phyloP scores from a whole-genome alignment of 2,888 invertebrate species.

The Helicoverpa assulta region DNA sequence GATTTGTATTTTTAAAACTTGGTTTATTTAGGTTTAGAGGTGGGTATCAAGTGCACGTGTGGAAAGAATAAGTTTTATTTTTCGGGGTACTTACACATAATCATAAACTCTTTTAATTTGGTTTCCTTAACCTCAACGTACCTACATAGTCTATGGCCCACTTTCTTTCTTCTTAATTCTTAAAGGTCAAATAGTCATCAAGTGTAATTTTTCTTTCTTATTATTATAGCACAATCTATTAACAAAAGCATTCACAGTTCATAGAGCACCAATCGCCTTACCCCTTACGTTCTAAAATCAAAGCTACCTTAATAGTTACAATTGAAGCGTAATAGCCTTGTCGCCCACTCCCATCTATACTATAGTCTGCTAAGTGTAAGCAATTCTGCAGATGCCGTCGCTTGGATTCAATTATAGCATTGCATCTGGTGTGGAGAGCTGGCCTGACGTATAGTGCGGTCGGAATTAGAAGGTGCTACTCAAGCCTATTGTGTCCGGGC shows the following conservation, averaged over 20 bases:
- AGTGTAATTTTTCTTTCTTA: too few relatives aligned
- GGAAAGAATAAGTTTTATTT: too few relatives aligned
- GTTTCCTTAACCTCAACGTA: too few relatives aligned
- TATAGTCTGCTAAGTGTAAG: slow-evolving; percentile 52
- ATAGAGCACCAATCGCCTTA: neutral
- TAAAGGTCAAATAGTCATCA: too few relatives aligned
- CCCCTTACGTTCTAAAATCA: slow-evolving; percentile 11
- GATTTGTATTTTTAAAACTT: too few relatives aligned
- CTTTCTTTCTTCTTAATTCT: too few relatives aligned
- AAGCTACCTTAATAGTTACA: slow-evolving; percentile 23
- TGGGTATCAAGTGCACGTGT: too few relatives aligned
- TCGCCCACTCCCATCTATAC: slow-evolving; percentile 12
- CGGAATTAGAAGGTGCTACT: slow-evolving; percentile 21
- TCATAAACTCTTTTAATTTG: too few relatives aligned
- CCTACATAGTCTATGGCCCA: too few relatives aligned
- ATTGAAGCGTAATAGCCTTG: slow-evolving; percentile 38
- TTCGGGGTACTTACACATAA: too few relatives aligned
- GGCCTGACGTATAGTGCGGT: slow-evolving; percentile 13
- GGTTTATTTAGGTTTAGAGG: too few relatives aligned
- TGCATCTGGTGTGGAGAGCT: slow-evolving; percentile 26
- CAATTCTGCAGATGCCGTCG: slow-evolving; percentile 54
- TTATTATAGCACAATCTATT: neutral
- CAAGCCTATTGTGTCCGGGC: slow-evolving; percentile 12
- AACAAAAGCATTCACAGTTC: neutral
- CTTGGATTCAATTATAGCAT: slow-evolving; percentile 64